Evolutionary conservation across 2,797 vertebrate genomes (phyloP).

Genomic region (Salmo trutta): DNA sequence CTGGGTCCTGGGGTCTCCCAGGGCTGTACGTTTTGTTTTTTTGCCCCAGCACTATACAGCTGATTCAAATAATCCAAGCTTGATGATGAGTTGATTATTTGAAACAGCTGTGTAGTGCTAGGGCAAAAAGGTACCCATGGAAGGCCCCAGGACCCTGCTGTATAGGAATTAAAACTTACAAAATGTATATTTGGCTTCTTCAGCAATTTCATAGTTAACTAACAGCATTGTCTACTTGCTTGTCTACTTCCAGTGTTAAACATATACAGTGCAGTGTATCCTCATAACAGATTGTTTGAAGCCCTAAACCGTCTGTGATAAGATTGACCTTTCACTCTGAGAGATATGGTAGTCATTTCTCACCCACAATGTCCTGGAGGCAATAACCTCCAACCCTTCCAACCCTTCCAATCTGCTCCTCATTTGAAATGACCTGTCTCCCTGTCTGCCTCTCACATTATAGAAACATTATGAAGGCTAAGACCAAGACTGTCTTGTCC

Average conservation of each 20-base stretch:
- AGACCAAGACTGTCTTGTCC: background rate
- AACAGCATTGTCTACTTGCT: background rate
- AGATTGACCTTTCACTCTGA: background rate
- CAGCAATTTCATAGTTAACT: background rate
- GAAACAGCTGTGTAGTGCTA: no score
- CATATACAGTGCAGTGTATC: background rate
- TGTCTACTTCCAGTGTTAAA: background rate
- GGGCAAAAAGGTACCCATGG: no score
- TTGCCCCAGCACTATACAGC: no score
- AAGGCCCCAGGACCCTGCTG: no score
- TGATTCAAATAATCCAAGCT: no score
- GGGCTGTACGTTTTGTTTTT: no score
- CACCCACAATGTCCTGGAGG: background rate
- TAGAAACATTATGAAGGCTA: background rate
- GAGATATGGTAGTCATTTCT: background rate
- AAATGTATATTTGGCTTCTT: background rate
- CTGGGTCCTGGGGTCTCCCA: no score
- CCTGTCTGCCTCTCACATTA: background rate
- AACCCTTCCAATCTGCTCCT: background rate
- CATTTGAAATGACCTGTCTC: background rate
- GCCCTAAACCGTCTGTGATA: background rate
- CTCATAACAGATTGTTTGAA: background rate
- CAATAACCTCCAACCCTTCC: background rate
- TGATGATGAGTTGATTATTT: no score
- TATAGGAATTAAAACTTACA: no score